These are phyloP conservation scores for Austrofundulus limnaeus DNA, from an alignment of 2,113 vertebrate species.

Conservation along the genomic window DNA sequence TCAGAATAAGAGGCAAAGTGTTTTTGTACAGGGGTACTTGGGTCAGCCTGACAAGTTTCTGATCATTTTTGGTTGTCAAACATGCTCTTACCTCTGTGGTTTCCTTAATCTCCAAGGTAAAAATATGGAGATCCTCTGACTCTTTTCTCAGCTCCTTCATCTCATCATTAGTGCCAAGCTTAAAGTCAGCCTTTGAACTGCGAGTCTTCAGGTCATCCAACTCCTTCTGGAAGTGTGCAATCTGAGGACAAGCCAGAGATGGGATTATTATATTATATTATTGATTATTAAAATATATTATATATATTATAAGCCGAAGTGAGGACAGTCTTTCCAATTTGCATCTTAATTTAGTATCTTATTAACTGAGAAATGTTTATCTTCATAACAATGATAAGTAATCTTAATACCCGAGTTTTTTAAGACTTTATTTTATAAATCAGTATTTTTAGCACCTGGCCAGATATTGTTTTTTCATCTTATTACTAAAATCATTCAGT, in stretches of 20 bases:
- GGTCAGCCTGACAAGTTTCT: background rate
- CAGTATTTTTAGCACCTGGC: background rate
- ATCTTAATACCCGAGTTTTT: too few relatives aligned
- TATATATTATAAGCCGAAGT: background rate
- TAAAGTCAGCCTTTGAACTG: constrained; percentile 84
- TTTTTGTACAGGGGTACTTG: background rate
- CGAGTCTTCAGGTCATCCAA: constrained; percentile 88
- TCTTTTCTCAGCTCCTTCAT: constrained; percentile 87
- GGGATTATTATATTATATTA: too few relatives aligned
- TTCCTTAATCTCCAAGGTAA: constrained; percentile 92
- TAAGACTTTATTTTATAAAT: background rate
- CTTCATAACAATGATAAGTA: too few relatives aligned
- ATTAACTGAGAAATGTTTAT: too few relatives aligned
- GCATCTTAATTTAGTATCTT: background rate
- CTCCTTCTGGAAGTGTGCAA: constrained; percentile 94
- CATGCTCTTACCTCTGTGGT: constrained; percentile 86
- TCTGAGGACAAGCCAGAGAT: constrained; percentile 71
- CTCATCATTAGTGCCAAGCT: constrained; percentile 85
- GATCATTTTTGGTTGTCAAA: background rate
- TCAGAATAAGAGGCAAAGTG: background rate
- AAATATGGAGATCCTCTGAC: constrained; percentile 84
- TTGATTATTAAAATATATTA: too few relatives aligned
- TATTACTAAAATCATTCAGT: background rate
- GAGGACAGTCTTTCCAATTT: background rate
- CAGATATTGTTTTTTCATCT: background rate